phyloP scores from a whole-genome alignment of 2,113 vertebrate genomes.

The Piprites chloris region DNA sequence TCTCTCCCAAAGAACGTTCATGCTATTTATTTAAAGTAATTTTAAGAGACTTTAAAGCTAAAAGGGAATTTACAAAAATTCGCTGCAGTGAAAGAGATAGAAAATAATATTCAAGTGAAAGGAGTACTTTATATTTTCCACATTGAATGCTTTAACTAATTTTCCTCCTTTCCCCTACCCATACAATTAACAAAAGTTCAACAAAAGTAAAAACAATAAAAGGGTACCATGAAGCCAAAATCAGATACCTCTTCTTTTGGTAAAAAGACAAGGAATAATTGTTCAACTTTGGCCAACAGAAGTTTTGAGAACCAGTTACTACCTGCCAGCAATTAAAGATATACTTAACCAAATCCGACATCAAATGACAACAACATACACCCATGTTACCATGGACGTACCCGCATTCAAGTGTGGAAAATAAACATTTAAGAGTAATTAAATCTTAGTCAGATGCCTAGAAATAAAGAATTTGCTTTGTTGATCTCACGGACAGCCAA shows the following conservation, averaged over 20 bases:
- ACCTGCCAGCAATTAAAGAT: conserved; percentile 44
- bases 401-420: not conserved
- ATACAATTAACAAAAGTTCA: not conserved
- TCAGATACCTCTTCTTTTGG: not conserved
- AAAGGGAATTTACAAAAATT: not conserved
- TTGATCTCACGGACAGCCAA: not conserved
- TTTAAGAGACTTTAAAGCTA: not conserved
- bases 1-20: not conserved
- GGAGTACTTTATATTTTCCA: not conserved
- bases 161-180: not conserved
- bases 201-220: not conserved
- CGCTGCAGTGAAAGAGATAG: not conserved
- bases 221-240: not conserved
- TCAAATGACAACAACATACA: not conserved
- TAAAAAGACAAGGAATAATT: not conserved
- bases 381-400: not conserved
- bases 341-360: not conserved
- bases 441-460: conserved; percentile 9
- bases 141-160: not conserved
- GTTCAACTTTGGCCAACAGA: not conserved
- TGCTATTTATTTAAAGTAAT: not conserved
- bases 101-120: not conserved
- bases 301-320: not conserved
- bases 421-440: conserved; percentile 1
- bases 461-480: not conserved